Evolutionary conservation across 2,888 invertebrate species (phyloP).

Genomic region (Folsomia candida): DNA sequence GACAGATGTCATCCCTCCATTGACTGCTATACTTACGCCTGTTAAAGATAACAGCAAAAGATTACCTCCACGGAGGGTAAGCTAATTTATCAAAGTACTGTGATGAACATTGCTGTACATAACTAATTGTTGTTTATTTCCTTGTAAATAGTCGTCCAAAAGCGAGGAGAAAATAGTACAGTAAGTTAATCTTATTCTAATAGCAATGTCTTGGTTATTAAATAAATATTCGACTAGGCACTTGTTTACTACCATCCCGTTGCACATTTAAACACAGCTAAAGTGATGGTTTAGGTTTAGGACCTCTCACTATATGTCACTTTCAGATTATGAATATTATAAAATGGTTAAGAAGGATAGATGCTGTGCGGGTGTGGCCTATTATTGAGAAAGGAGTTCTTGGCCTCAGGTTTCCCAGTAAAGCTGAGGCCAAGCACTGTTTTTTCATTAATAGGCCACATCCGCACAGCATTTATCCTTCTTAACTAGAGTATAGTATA

Average conservation of each 20-base stretch:
- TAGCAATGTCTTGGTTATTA: neutral
- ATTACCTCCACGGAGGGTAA: slow-evolving; percentile 48
- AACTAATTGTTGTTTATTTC: neutral
- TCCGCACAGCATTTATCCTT: too few species aligned
- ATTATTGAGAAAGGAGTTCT: too few species aligned
- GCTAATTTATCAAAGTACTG: neutral
- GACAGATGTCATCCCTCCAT: slow-evolving; percentile 50
- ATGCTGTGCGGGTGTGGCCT: too few species aligned
- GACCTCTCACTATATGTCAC: too few species aligned
- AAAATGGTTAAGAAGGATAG: too few species aligned
- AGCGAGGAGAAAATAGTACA: slow-evolving; percentile 46
- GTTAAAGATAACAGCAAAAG: slow-evolving; percentile 44
- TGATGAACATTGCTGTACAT: neutral
- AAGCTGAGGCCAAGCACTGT: neutral
- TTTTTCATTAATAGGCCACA: too few species aligned
- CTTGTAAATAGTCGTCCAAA: slow-evolving; percentile 46
- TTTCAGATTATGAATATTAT: too few species aligned
- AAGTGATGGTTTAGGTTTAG: too few species aligned
- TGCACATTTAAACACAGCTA: too few species aligned
- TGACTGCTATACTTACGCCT: slow-evolving; percentile 49
- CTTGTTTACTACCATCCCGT: too few species aligned
- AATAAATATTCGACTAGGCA: neutral
- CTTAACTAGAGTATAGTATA: too few species aligned
- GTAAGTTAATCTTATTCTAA: slow-evolving; percentile 34
- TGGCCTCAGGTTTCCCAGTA: too few species aligned